Evolutionary conservation across 2,888 invertebrate species (phyloP), one percentile per base, ranked within the genome.

Genomic region (Oasisia sp.): DNA sequence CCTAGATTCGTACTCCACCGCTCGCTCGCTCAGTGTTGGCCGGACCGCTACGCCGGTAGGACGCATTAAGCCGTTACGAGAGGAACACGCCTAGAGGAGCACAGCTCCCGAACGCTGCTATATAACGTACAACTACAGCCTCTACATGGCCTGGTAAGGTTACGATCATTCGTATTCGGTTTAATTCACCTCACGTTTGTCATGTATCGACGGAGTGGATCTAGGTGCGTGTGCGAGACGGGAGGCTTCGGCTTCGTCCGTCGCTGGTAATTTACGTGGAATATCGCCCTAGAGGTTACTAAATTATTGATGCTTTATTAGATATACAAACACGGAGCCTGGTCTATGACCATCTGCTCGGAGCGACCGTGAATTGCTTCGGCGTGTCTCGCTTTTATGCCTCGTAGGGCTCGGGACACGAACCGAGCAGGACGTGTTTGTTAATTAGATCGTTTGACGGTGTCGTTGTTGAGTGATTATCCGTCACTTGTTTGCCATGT

Each of bases 131-230:
- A 74, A 27, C 74, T 74, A 74, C 74, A 74, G 74, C 74, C 74
- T 74, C 14, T 74, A 74, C 74, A 74, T 74, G 74, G 74, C 74
- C 74, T 74, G 74, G 74, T 74, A 74, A 74, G 74, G 27, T 74
- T n/a, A 27, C 1, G 50, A 50, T 50, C 9, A 50, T 50, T 50
- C 9, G 50, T 50, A 50, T 50, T 50, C 9, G 5, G 19, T 74
- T 74, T 74, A 74, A 74, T 74, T 74, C 74, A 27, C n/a, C 27
- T 74, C 27, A 74, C 74, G 74, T 19, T 19, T 19, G 74, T 74
- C n/a, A 74, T 19, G 27, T 74, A 27, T 74, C 27, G 19, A 74
- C 27, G 19, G 74, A 74, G 27, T 19, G 19, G 74, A 74, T 19
- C 50, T 19, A 7, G 74, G 74, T 74, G 74, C 50, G 50, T 50